Evolutionary conservation across 2,888 invertebrate species (phyloP), one percentile per base, ranked within the genome.

Genomic region (Heteromurus nitidus): DNA sequence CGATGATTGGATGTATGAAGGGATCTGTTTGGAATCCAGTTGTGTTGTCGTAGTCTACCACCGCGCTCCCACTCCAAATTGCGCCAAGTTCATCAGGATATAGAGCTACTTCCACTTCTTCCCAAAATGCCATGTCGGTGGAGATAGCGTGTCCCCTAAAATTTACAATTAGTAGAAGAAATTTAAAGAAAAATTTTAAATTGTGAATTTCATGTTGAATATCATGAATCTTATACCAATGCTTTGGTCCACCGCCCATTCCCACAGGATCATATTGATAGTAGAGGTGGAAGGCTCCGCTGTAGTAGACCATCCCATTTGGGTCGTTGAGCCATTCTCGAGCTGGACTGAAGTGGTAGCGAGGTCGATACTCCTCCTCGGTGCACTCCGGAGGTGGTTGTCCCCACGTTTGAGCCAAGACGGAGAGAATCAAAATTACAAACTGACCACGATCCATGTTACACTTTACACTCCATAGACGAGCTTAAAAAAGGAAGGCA

Each of bases 251-350:
- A 80, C 82, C 80, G 20, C 88, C 88, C 13, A 65, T 74, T 0
- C 31, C 7, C 3, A 22, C 18, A 16, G 74, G 74, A 36, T 74
- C 53, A 36, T 74, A 74, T n/a, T 74, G 74, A 16, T 67, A 82
- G 81, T 91, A 91, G 1, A 91, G 85, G 82, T 92, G 91, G 82
- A 90, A 91, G 22, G 89, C 88, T 1, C 88, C 87, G 5, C 88
- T 86, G 82, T 87, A 90, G 36, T 88, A 79, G 69, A 90, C 88
- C 74, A 92, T 90, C 2, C 92, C 92, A 72, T 91, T 92, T 0
- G 92, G 92, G 73, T 92, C 91, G 86, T 91, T 92, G 88, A 91
- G 90, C 91, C 91, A 92, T 26, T 85, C 67, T 2, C 20, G 20
- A 2, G 47, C 22, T 9, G 80, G 70, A 26, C 85, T 85, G 73